These are phyloP conservation scores for Aelia acuminata DNA, from an alignment of 2,888 invertebrate species.

Conservation along the genomic window DNA sequence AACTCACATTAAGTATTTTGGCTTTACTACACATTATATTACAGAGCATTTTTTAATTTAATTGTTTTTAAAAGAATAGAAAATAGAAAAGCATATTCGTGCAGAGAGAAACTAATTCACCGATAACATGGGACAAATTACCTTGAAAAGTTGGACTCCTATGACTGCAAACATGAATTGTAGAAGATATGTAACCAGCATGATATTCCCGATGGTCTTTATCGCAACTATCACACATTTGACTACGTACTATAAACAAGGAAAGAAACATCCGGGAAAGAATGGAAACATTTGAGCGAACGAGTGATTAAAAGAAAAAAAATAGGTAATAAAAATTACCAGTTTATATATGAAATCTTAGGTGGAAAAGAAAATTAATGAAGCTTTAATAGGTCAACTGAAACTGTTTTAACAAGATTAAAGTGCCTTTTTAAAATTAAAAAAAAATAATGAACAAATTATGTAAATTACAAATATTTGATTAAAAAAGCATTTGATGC, in stretches of 20 bases:
- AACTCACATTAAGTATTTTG: constrained; percentile 57
- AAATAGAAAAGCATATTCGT: constrained; percentile 60
- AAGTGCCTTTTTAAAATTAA: background rate
- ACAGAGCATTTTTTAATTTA: constrained; percentile 53
- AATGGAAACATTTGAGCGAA: constrained; percentile 52
- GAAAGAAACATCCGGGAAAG: constrained; percentile 66
- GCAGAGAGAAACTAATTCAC: constrained; percentile 60
- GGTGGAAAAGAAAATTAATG: constrained; percentile 6
- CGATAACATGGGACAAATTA: constrained; percentile 70
- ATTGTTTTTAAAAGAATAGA: constrained; percentile 52
- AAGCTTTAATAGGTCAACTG: constrained; percentile 1
- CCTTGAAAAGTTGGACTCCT: constrained; percentile 99
- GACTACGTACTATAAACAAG: constrained; percentile 92
- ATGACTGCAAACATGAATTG: constrained; percentile 99
- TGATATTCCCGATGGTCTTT: constrained; percentile 99
- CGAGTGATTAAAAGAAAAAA: constrained; percentile 23
- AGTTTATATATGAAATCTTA: constrained; percentile 45
- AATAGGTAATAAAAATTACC: constrained; percentile 37
- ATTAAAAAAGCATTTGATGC: background rate
- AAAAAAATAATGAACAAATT: background rate
- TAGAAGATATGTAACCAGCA: constrained; percentile 99
- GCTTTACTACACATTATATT: constrained; percentile 57
- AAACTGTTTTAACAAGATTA: background rate
- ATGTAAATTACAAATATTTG: background rate
- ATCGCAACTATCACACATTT: constrained; percentile 99